A percentile compares a stretch with the other conserved stretches of the same genome.
Evolutionary conservation across 1,140 invertebrate genomes (phyloP).

Genomic region (Drosophila biarmipes): DNA sequence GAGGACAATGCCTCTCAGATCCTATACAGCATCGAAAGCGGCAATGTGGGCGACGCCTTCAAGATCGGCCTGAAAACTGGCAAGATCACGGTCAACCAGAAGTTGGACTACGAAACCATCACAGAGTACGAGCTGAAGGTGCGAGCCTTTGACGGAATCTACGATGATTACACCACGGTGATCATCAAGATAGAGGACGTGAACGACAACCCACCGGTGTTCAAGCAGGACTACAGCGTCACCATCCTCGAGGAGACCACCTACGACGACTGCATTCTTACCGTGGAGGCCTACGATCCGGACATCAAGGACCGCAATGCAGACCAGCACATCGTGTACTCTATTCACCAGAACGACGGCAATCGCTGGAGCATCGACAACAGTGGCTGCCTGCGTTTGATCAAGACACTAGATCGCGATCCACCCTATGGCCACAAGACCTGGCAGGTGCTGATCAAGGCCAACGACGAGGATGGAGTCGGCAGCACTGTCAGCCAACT

Average conservation of each 20-base stretch:
- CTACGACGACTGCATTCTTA: constrained; percentile 88
- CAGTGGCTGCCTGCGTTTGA: constrained; percentile 90
- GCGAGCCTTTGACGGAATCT: constrained; percentile 91
- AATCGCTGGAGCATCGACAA: constrained; percentile 89
- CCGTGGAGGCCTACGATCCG: constrained; percentile 92
- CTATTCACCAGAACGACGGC: constrained; percentile 89
- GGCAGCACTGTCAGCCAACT: constrained; percentile 87
- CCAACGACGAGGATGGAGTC: constrained; percentile 91
- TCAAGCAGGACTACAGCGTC: constrained; percentile 88
- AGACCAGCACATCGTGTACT: constrained; percentile 92
- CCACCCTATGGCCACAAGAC: constrained; percentile 91
- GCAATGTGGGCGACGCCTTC: constrained; percentile 92
- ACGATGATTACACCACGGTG: constrained; percentile 90
- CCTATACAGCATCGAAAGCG: constrained; percentile 91
- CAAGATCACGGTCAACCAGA: constrained; percentile 90
- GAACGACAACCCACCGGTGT: constrained; percentile 93
- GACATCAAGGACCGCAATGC: constrained; percentile 91
- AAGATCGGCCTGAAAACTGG: constrained; percentile 91
- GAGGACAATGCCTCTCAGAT: constrained; percentile 93
- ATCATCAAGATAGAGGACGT: constrained; percentile 92
- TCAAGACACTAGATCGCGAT: constrained; percentile 94
- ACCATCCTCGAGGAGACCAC: constrained; percentile 89
- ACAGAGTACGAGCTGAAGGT: constrained; percentile 91
- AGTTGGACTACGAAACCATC: constrained; percentile 93
- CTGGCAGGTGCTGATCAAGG: constrained; percentile 93